Evolutionary conservation across 2,888 invertebrate species (phyloP), one percentile per base, ranked within the genome.

Genomic region (Dexiosoma caninum): DNA sequence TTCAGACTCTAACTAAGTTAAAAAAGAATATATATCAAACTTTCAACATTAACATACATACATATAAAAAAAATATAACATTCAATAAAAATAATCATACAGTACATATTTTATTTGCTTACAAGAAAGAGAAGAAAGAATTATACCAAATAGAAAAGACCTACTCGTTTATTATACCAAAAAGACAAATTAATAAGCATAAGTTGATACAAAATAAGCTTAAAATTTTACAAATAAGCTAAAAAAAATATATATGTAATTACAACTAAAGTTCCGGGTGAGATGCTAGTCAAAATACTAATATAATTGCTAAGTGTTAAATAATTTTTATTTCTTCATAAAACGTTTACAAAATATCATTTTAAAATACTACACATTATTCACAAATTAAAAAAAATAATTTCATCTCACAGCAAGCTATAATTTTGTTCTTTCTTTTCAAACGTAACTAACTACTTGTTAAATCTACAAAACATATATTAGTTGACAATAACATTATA

Each of bases 1-100:
- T 81, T 91, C 92, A 23, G 92, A 92, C 82, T 91, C 92, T n/a
- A 92, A 92, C 81, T 78, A 71, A 78, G 49, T 92, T 92, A 78
- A 92, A 92, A 82, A 92, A 91, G 89, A 81, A 76, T 75, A 35
- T 70, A 59, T 44, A n/a, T n/a, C n/a, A n/a, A n/a, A n/a, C n/a
- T n/a, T 8, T 21, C 71, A 35, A 67, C 55, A 53, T 55, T 78
- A 75, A 46, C 70, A 53, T 32, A 42, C 67, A 75, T 30, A 30
- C 35, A 42, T 27, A 14, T 70, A 74, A 49, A 71, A 16, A 71
- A 7, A 66, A 74, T 42, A 35, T 30, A 62, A 35, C 60, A 42
- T 62, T 37, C 27, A 49, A 51, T 21, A 44, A 10, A 40, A 4
- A 53, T 44, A 16, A 59, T 46, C 59, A 59, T 69, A 57, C 72